Conservation (phyloP, 2,113 vertebrate genomes). For the Hoplias malabaricus region DNA sequence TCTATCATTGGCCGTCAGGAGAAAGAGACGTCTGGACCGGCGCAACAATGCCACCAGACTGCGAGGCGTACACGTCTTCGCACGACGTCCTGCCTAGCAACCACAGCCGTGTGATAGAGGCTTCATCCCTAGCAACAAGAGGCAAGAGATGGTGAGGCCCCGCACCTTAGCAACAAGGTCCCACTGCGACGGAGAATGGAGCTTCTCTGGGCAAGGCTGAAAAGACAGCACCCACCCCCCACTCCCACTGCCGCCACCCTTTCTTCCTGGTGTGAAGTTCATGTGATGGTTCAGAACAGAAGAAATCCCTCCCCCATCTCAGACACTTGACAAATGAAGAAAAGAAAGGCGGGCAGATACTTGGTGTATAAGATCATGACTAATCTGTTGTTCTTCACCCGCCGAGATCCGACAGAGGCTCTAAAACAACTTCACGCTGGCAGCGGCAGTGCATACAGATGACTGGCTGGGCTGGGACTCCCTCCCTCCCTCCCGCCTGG, state of each 20-base stretch:
- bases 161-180: slow-evolving; percentile 55
- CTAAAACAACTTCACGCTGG: slow-evolving; percentile 74
- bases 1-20: slow-evolving; percentile 61
- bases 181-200: slow-evolving; percentile 54
- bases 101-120: slow-evolving; percentile 56
- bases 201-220: slow-evolving; percentile 66
- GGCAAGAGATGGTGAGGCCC: slow-evolving; percentile 52
- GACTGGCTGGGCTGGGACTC: slow-evolving; percentile 35
- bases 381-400: slow-evolving; percentile 80
- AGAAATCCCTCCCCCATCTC: slow-evolving; percentile 73
- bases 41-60: slow-evolving; percentile 63
- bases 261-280: slow-evolving; percentile 75
- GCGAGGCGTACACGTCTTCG: slow-evolving; percentile 61
- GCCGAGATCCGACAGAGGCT: slow-evolving; percentile 70
- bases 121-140: slow-evolving; percentile 58
- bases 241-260: slow-evolving; percentile 41
- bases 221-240: slow-evolving; percentile 57
- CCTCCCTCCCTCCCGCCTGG: neutral
- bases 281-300: slow-evolving; percentile 76
- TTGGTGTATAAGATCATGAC: slow-evolving; percentile 82
- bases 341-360: slow-evolving; percentile 79
- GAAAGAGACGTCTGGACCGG: slow-evolving; percentile 71
- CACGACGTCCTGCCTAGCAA: slow-evolving; percentile 75
- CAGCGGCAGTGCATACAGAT: slow-evolving; percentile 51
- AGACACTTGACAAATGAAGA: slow-evolving; percentile 76